A percentile compares a stretch with the other conserved stretches of the same genome.
phyloP scores from a whole-genome alignment of 2,888 invertebrate genomes.

The Imbricaverruca yamaguchii region DNA sequence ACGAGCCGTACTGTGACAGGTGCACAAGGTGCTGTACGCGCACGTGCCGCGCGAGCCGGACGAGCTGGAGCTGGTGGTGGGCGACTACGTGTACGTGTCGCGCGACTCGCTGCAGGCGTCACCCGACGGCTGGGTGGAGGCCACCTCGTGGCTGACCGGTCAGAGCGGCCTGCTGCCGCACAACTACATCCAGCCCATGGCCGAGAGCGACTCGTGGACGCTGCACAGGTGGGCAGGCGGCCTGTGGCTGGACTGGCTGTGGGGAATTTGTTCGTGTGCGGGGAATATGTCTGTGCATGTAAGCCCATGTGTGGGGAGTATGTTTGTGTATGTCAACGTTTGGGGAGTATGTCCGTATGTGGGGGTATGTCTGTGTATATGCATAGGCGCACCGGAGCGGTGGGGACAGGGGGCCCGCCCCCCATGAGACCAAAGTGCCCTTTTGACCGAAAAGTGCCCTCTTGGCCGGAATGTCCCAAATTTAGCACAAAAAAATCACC shows the following conservation, averaged over 20 bases:
- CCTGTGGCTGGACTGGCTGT: background rate
- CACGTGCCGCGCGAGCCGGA: conserved; percentile 68
- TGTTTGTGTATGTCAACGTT: too few species aligned
- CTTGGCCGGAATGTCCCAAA: too few species aligned
- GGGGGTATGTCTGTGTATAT: too few species aligned
- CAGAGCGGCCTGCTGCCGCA: conserved; percentile 70
- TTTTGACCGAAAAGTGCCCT: too few species aligned
- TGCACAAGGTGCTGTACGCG: conserved; percentile 68
- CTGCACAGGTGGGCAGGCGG: conserved; percentile 50
- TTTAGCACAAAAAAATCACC: too few species aligned
- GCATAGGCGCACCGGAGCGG: too few species aligned
- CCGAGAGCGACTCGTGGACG: conserved; percentile 88
- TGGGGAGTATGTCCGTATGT: too few species aligned
- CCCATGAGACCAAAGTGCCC: too few species aligned
- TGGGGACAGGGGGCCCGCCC: too few species aligned
- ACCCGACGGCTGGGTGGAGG: conserved; percentile 80
- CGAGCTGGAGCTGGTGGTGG: conserved; percentile 73
- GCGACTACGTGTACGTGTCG: conserved; percentile 76
- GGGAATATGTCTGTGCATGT: too few species aligned
- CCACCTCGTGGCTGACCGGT: conserved; percentile 73
- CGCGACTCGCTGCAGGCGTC: conserved; percentile 63
- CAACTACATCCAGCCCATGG: conserved; percentile 71
- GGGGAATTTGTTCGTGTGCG: too few species aligned
- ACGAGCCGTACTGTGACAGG: conserved; percentile 43
- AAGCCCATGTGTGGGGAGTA: too few species aligned